These are phyloP conservation scores for Mandrillus leucophaeus DNA, from an alignment of 2,113 vertebrate genomes.

Conservation along the genomic window DNA sequence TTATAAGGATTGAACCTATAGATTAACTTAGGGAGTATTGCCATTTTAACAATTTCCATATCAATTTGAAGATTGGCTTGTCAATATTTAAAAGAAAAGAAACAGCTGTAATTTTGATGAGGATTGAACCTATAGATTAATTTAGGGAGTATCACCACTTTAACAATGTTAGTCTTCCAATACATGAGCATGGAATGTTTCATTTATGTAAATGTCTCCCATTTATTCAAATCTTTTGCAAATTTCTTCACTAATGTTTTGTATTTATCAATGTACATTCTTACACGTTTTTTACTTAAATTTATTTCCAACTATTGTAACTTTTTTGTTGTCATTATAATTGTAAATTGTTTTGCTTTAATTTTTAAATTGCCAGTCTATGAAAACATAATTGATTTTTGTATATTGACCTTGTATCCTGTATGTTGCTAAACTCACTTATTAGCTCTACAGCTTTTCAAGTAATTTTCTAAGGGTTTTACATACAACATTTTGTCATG, in stretches of 20 bases:
- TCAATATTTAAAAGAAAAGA: neutral
- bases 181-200: neutral
- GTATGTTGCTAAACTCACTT: neutral
- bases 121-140: neutral
- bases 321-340: neutral
- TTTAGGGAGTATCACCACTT: neutral
- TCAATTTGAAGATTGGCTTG: neutral
- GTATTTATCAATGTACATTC: neutral
- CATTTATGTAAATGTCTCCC: neutral
- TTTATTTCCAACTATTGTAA: neutral
- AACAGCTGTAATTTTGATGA: neutral
- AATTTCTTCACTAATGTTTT: neutral
- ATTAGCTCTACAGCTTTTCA: neutral
- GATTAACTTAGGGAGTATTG: neutral
- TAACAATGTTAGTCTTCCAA: neutral
- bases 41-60: neutral
- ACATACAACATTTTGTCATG: neutral
- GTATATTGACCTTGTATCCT: neutral
- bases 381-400: neutral
- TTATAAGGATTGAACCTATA: neutral
- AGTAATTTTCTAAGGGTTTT: neutral
- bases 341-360: neutral
- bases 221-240: neutral
- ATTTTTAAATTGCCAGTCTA: neutral
- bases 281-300: neutral